Base-by-base conservation (phyloP, 30 jellyfish, hydroid and myxozoan genomes). In the Rhopilema esculentum region DNA sequence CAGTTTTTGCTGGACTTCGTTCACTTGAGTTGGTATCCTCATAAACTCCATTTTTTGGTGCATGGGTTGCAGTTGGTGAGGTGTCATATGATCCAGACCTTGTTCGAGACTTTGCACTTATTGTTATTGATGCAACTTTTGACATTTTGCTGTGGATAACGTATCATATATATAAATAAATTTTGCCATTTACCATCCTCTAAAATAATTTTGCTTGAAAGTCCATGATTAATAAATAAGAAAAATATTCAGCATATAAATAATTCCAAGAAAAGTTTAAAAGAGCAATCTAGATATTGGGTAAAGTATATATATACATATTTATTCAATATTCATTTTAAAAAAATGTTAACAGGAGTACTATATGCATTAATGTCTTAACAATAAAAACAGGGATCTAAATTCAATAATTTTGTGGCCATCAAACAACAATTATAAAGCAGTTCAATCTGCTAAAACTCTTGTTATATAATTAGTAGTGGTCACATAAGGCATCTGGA, bases 71-170 rank as follows among this genome's bases (percentile, higher is more conserved):
- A 8, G 69, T 66, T 27, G 90, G 82, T 16, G 90, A 32, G 0
- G 53, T 29, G 51, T 80, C 90, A 65, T 61, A 22, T 27, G 81
- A 64, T 22, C 81, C 28, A 9, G 80, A 26, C 51, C 75, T 65
- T 22, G 73, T 48, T 17, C 88, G 84, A 21, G 88, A 62, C 49
- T 84, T 84, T 33, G 93, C 85, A 48, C 81, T 72, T 4, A 85
- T 85, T 32, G 94, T 85, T 9, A 85, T n/a, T n/a, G 94, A 85
- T 29, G 94, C 94, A 20, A 85, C 94, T 74, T 85, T 85, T 17
- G 94, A 74, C 94, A 85, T 85, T 65, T 32, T 74, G 17, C n/a
- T 67, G 12, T 40, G 6, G 57, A 40, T 40, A 40, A 40, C 6
- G 12, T 40, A 12, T 6, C 9, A 40, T 12, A 40, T 2, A 40